Conservation (phyloP, 2,888 invertebrate species). For the Sthenelais limicola region DNA sequence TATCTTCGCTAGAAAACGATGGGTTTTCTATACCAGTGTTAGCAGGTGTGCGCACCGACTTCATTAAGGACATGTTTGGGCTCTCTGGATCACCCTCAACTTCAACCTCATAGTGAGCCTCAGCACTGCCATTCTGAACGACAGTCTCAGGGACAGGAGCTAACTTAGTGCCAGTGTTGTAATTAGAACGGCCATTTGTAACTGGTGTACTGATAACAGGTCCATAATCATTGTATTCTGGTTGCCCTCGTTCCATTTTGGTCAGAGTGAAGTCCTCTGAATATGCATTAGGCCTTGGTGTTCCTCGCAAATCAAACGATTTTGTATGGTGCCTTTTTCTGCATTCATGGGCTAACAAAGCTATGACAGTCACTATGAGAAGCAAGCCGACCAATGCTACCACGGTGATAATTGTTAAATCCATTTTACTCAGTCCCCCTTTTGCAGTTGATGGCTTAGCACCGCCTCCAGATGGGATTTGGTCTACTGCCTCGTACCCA, state of each 20-base stretch:
- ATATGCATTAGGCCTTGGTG: background rate
- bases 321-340: conserved; percentile 7
- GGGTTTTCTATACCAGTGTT: conserved; percentile 18
- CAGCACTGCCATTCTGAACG: conserved; percentile 6
- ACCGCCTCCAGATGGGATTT: background rate
- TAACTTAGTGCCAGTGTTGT: too few relatives aligned
- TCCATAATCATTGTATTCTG: conserved; percentile 28
- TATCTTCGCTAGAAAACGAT: conserved; percentile 25
- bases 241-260: conserved; percentile 22
- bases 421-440: background rate
- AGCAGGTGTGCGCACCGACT: conserved; percentile 11
- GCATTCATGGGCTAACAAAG: conserved; percentile 18
- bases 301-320: conserved; percentile 26
- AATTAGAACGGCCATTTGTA: background rate
- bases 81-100: conserved; percentile 6
- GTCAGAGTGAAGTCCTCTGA: conserved; percentile 23
- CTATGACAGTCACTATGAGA: conserved; percentile 14
- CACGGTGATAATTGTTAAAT: conserved; percentile 21
- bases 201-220: background rate
- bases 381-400: conserved; percentile 4
- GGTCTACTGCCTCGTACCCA: background rate
- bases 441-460: background rate
- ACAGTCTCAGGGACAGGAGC: conserved; percentile 6
- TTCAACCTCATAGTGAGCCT: conserved; percentile 2
- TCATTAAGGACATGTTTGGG: conserved; percentile 27